These are phyloP conservation scores for Gastracanthus pulcherrimus DNA, from an alignment of 2,888 invertebrate genomes.

Conservation along the genomic window DNA sequence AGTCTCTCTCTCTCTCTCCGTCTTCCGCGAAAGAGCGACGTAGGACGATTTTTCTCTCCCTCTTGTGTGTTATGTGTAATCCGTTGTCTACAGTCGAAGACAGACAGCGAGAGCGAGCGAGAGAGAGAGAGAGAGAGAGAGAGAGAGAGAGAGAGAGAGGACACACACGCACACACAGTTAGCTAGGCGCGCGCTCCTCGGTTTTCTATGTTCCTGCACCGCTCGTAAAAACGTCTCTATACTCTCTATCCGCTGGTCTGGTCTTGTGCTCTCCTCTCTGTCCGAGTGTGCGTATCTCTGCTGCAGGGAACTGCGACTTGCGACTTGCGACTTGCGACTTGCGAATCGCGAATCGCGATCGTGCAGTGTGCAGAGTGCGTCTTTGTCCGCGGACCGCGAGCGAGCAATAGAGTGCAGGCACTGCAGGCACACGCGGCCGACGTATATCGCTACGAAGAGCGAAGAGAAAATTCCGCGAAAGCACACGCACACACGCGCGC, in stretches of 20 bases:
- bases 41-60: conserved; percentile 19
- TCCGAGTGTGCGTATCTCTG: too few species aligned
- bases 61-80: background rate
- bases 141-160: background rate
- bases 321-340: too few species aligned
- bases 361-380: background rate
- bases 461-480: conserved; percentile 18
- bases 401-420: background rate
- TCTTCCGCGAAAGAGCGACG: conserved; percentile 29
- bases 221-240: too few species aligned
- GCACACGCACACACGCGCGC: background rate
- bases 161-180: background rate
- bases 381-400: background rate
- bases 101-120: background rate
- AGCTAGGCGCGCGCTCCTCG: background rate
- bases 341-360: too few species aligned
- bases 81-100: background rate
- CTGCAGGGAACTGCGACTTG: too few species aligned
- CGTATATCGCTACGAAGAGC: background rate
- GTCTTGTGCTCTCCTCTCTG: too few species aligned
- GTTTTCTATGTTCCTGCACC: too few species aligned
- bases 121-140: background rate
- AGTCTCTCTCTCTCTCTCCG: conserved; percentile 27
- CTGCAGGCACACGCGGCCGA: background rate
- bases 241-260: too few species aligned